Evolutionary conservation across 1,140 invertebrate species (phyloP), one percentile per base, ranked within the genome.

Genomic region (Anastrepha obliqua): DNA sequence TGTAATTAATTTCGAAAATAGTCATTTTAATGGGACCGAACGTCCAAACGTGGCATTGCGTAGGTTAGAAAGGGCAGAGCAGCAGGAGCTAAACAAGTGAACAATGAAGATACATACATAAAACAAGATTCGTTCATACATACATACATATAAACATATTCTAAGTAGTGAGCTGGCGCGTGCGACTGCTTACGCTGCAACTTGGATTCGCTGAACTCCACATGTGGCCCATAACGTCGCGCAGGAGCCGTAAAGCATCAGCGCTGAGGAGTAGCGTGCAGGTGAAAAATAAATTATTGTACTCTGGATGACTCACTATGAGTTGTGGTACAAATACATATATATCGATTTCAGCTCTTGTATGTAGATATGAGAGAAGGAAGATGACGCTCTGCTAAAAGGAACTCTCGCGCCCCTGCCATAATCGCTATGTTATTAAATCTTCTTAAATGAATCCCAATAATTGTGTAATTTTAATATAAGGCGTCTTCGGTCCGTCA

Each of bases 1-100:
- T 81, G 74, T 81, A 81, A 81, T 81, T 81, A 81, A 81, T 81
- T 55, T 81, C 11, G 11, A 81, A 81, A 55, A 81, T 55, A 81
- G 7, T 81, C 74, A 20, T 44, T 74, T 2, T 55, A 74, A 74
- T 74, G 8, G 3, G 4, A 47, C 13, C 29, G 29, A 29, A 29
- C 70, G 13, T 55, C 17, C 17, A 7, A 58, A 81, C 9, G 47
- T 7, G n/a, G 9, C n/a, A 44, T 20, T 42, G 15, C 17, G 17
- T 9, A 20, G 20, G 47, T 9, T 81, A 15, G 9, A 13, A 47
- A 47, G 44, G 6, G 13, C 70, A 81, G n/a, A 81, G 9, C 74
- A 81, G 74, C 74, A 29, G 47, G 74, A 20, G 74, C 44, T 55
- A 9, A 2, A 20, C 9, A 2, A 47, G n/a, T 81, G 8, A 13